A percentile compares a stretch with the other conserved stretches of the same genome.
phyloP scores from a whole-genome alignment of 2,888 invertebrate genomes.

The Harpagoxenus sublaevis region DNA sequence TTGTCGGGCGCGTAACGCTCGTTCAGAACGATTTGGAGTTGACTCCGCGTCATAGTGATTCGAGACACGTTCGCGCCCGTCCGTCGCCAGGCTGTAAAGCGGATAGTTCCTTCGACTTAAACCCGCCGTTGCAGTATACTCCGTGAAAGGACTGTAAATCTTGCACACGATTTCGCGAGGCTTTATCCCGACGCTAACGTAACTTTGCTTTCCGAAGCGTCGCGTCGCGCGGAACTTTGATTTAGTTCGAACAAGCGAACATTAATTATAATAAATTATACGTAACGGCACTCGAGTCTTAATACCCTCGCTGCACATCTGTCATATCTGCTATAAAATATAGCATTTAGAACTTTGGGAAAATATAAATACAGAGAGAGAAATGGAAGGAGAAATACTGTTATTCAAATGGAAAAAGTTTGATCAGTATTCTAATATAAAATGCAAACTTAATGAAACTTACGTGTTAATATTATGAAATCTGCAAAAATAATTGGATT shows the following conservation, averaged over 20 bases:
- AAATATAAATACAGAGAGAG: neutral
- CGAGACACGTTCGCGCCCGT: conserved; percentile 50
- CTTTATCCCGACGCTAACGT: conserved; percentile 8
- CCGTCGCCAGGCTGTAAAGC: conserved; percentile 35
- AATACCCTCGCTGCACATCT: neutral
- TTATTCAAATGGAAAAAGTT: neutral
- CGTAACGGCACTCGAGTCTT: neutral
- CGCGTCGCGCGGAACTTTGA: conserved; percentile 22
- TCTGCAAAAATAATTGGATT: neutral
- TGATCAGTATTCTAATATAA: neutral
- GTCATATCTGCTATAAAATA: neutral
- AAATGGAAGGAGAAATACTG: neutral
- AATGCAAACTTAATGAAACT: neutral
- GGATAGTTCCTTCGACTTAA: conserved; percentile 37
- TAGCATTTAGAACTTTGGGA: neutral
- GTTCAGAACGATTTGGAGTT: conserved; percentile 35
- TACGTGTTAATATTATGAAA: neutral
- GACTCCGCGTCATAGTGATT: conserved; percentile 26
- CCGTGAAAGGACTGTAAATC: conserved; percentile 36
- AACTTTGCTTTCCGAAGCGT: conserved; percentile 17
- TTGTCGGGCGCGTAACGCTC: conserved; percentile 24
- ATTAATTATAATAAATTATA: conserved; percentile 37
- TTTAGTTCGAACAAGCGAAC: conserved; percentile 14
- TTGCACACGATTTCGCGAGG: conserved; percentile 1
- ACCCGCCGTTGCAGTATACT: neutral